phyloP scores from a whole-genome alignment of 2,888 invertebrate species.

The Mythimna impura region DNA sequence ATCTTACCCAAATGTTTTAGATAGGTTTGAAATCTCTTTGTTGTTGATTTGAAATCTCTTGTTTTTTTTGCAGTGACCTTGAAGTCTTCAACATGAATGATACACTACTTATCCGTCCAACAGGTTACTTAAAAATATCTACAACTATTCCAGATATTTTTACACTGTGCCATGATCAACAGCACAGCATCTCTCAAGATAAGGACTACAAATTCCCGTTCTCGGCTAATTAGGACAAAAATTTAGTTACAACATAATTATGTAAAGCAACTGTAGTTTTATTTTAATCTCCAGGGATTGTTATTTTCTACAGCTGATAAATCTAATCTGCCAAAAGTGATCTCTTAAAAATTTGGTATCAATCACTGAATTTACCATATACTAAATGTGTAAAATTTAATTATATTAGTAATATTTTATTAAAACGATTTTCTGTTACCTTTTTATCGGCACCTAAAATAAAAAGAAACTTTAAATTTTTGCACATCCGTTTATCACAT shows the following conservation, averaged over 20 bases:
- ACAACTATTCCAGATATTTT: neutral
- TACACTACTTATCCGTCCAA: neutral
- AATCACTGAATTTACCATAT: neutral
- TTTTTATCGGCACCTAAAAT: constrained; percentile 13
- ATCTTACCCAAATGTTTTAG: neutral
- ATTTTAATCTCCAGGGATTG: neutral
- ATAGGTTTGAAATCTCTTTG: constrained; percentile 9
- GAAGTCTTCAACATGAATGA: neutral
- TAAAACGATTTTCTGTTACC: constrained; percentile 27
- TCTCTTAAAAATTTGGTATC: too few relatives aligned
- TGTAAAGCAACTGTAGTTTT: neutral
- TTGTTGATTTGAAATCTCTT: too few relatives aligned
- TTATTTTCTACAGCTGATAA: too few relatives aligned
- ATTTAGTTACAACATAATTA: too few relatives aligned
- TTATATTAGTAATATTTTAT: neutral
- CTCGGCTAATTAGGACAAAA: neutral
- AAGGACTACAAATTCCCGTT: neutral
- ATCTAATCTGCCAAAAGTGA: neutral
- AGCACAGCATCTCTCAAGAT: neutral
- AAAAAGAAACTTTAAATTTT: constrained; percentile 11
- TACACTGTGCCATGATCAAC: neutral
- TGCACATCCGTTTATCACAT: constrained; percentile 53
- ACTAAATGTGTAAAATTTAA: neutral
- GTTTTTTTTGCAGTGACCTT: neutral
- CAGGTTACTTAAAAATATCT: neutral